These are phyloP conservation scores for Micromesistius poutassou DNA, from an alignment of 2,797 vertebrate species.

Conservation along the genomic window DNA sequence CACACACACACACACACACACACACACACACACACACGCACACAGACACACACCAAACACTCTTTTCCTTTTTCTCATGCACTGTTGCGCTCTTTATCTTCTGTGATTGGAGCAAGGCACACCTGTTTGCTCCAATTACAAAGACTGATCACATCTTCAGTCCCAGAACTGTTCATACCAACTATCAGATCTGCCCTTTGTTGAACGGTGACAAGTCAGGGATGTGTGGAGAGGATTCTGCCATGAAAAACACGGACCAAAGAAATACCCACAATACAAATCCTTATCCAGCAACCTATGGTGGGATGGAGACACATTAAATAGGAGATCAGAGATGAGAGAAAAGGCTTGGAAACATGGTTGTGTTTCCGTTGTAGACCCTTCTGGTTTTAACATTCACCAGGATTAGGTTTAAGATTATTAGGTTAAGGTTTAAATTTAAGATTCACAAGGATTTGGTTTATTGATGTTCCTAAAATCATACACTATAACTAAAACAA, in stretches of 20 bases:
- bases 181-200: conserved; percentile 20
- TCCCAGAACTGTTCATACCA: too few species aligned
- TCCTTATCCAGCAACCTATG: too few species aligned
- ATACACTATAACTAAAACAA: too few species aligned
- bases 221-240: not conserved
- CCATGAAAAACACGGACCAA: not conserved
- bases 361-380: too few species aligned
- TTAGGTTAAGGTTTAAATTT: too few species aligned
- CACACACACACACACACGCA: not conserved
- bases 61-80: not conserved
- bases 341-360: too few species aligned
- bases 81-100: conserved; percentile 14
- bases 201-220: conserved; percentile 13
- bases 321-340: too few species aligned
- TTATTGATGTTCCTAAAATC: too few species aligned
- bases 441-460: too few species aligned
- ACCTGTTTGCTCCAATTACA: conserved; percentile 25
- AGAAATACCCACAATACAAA: not conserved
- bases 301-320: too few species aligned
- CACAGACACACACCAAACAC: not conserved
- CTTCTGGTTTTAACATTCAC: too few species aligned
- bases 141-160: conserved; percentile 20
- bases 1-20: not conserved
- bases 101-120: conserved; percentile 30
- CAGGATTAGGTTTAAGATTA: too few species aligned